Base-by-base conservation (phyloP, 2,888 invertebrate species). In the Cataglyphis rosenhaueri region DNA sequence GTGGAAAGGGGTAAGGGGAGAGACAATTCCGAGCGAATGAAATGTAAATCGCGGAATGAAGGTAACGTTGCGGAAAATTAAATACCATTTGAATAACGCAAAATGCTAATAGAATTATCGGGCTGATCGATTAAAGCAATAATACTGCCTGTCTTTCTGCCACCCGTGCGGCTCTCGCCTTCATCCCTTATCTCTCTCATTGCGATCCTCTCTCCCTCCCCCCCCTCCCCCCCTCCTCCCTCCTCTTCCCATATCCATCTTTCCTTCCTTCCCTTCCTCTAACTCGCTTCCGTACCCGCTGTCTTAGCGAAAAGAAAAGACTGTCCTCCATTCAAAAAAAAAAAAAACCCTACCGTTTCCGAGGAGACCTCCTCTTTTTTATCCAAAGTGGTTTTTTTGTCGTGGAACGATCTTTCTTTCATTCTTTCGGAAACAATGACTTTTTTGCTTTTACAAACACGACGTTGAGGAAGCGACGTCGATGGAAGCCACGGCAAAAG, bases 11-110 rank as follows among this genome's bases (percentile, higher is more conserved):
- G 25, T 59, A n/a, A 18, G 59, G 10, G 82, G 35, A 52, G 64
- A 48, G 91, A 91, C 91, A 86, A 91, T 93, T 91, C 85, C 91
- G 88, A 92, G 90, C 85, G 92, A 92, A 93, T 92, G 92, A 93
- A 93, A 94, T 94, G 93, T 92, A 93, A 94, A 94, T 94, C 91
- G 91, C 87, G 88, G 89, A 91, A 93, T 92, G 92, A 92, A 93
- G 92, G 92, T 92, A 94, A 93, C 93, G 92, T 90, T 88, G 91
- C 91, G 93, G 92, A 93, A 94, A 94, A 94, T 94, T 93, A 92
- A 94, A 93, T 93, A 93, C 90, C 92, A 93, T 93, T 93, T 93
- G 93, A 93, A 94, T 93, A 92, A 91, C 90, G 90, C 85, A 89
- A 91, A 91, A 91, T 90, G 87, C 91, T 91, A 92, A 92, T 93